phyloP scores from a whole-genome alignment of 1,140 invertebrate genomes.

The Lethrus apterus region DNA sequence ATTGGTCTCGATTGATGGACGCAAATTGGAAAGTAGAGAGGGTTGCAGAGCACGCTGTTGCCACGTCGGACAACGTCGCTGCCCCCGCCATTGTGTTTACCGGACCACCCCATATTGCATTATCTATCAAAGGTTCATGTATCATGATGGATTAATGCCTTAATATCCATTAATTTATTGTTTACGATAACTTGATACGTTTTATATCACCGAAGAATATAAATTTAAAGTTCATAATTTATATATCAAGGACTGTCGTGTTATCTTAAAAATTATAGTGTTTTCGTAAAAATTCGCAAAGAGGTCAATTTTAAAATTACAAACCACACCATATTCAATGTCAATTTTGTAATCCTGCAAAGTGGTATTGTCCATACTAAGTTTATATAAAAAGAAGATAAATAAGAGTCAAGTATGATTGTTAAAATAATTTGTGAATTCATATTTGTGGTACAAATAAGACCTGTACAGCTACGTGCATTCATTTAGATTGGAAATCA shows the following conservation, averaged over 20 bases:
- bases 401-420: no score
- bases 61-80: not conserved
- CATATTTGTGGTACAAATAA: no score
- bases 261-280: not conserved
- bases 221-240: no score
- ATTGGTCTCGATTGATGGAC: slow-evolving; percentile 57
- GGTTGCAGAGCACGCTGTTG: slow-evolving; percentile 14
- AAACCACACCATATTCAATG: not conserved
- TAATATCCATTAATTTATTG: slow-evolving; percentile 14
- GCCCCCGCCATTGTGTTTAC: slow-evolving; percentile 7
- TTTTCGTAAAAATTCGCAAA: not conserved
- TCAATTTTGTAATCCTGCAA: not conserved
- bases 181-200: slow-evolving; percentile 10
- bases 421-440: no score
- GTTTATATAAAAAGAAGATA: not conserved
- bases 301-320: not conserved
- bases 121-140: slow-evolving; percentile 26
- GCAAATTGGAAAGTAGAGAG: slow-evolving; percentile 52
- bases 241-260: no score
- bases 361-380: not conserved
- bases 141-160: slow-evolving; percentile 22
- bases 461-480: not conserved
- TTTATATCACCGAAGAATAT: no score
- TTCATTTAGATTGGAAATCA: not conserved
- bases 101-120: slow-evolving; percentile 20